These are phyloP conservation scores for Teinopalpus imperialis DNA, from an alignment of 2,888 invertebrate genomes.

Conservation along the genomic window DNA sequence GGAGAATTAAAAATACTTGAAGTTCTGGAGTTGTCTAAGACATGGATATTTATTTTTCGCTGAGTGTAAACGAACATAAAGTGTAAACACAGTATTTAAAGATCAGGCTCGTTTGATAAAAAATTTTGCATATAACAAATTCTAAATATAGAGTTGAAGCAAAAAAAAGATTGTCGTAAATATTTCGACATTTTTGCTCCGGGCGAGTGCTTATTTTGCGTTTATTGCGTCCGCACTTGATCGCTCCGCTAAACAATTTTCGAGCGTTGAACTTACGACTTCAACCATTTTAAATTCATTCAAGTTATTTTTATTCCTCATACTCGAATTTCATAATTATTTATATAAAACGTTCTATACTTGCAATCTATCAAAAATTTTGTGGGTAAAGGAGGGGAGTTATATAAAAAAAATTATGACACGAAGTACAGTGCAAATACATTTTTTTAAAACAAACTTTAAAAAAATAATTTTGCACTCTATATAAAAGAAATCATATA, in stretches of 20 bases:
- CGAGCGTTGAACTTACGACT: constrained; percentile 66
- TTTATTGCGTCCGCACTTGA: constrained; percentile 63
- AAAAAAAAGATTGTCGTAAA: constrained; percentile 65
- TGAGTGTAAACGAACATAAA: constrained; percentile 48
- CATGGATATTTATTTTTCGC: no score
- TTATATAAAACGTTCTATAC: not conserved
- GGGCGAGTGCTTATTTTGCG: constrained; percentile 61
- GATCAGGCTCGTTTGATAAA: constrained; percentile 49
- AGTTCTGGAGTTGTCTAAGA: no score
- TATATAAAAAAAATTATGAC: no score
- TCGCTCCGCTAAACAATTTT: constrained; percentile 57
- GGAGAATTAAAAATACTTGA: no score
- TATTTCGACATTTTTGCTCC: constrained; percentile 67
- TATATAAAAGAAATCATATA: no score
- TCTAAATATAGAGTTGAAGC: constrained; percentile 57
- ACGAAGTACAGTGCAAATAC: no score
- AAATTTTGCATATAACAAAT: constrained; percentile 39
- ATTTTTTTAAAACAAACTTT: no score
- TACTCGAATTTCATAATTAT: not conserved
- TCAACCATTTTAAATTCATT: constrained; percentile 31
- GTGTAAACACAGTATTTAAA: constrained; percentile 45
- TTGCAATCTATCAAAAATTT: not conserved
- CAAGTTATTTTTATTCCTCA: constrained; percentile 3
- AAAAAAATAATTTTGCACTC: no score
- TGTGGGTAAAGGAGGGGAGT: no score